Conservation (phyloP, 2,888 invertebrate genomes). For the Thera britannica region DNA sequence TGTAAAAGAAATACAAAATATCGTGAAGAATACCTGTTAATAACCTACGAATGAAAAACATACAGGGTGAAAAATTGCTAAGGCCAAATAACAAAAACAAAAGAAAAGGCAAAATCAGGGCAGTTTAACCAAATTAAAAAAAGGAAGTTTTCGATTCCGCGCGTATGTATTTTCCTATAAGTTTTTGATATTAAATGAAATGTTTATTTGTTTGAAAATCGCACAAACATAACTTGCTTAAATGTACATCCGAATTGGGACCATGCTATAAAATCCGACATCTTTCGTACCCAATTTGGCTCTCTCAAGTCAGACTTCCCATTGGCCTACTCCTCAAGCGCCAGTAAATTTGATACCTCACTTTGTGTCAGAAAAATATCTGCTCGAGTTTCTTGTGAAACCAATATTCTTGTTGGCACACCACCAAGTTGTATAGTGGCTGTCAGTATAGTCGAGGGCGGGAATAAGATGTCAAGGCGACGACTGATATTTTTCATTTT, state of each 20-base stretch:
- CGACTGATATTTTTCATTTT: constrained; percentile 23
- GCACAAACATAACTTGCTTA: background rate
- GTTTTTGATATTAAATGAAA: no score
- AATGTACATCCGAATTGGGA: background rate
- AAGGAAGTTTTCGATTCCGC: no score
- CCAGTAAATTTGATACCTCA: constrained; percentile 38
- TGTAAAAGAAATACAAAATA: no score
- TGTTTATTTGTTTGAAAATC: background rate
- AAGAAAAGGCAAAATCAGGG: no score
- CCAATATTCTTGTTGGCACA: constrained; percentile 48
- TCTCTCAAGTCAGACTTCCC: constrained; percentile 1
- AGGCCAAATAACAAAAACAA: no score
- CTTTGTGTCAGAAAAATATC: constrained; percentile 41
- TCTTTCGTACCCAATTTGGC: constrained; percentile 11
- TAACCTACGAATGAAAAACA: no score
- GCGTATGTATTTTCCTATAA: no score
- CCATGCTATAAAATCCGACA: constrained; percentile 3
- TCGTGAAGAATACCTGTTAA: no score
- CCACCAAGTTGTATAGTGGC: constrained; percentile 40
- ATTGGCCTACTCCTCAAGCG: constrained; percentile 13
- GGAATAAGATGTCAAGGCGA: constrained; percentile 37
- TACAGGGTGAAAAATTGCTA: no score
- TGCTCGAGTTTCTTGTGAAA: constrained; percentile 36
- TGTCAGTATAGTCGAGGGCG: constrained; percentile 24
- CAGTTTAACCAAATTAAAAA: no score